Conservation (phyloP, 2,113 vertebrate genomes). For the Anas platyrhynchos region DNA sequence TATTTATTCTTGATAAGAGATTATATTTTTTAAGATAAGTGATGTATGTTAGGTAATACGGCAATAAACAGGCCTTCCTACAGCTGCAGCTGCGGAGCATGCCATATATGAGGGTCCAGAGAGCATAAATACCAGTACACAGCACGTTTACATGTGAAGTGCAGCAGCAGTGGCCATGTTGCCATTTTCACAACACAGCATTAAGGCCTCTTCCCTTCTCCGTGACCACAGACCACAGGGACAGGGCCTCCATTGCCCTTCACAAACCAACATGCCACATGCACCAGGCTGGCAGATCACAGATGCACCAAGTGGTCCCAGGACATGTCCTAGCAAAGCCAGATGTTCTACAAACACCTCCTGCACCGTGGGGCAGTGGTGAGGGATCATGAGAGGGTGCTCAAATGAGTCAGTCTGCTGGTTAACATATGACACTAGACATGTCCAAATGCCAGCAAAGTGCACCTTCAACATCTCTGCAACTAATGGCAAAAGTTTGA, state of each 20-base stretch:
- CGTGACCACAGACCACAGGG: not conserved
- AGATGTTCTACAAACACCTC: not conserved
- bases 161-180: not conserved
- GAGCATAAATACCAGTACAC: not conserved
- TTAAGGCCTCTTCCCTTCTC: not conserved
- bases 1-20: not conserved
- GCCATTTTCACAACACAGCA: not conserved
- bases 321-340: accelerated
- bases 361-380: not conserved
- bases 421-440: not conserved
- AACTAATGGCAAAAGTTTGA: not conserved
- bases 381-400: not conserved
- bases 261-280: not conserved
- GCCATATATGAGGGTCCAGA: accelerated
- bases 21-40: not conserved
- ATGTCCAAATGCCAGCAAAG: not conserved
- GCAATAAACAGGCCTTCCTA: not conserved
- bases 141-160: not conserved
- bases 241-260: not conserved
- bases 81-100: not conserved
- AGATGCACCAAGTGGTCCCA: not conserved
- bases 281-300: not conserved
- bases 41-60: not conserved
- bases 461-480: not conserved
- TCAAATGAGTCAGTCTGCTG: not conserved